A percentile compares a stretch with the other conserved stretches of the same genome.
Evolutionary conservation across 2,113 vertebrate species (phyloP).

Genomic region (Ondatra zibethicus): DNA sequence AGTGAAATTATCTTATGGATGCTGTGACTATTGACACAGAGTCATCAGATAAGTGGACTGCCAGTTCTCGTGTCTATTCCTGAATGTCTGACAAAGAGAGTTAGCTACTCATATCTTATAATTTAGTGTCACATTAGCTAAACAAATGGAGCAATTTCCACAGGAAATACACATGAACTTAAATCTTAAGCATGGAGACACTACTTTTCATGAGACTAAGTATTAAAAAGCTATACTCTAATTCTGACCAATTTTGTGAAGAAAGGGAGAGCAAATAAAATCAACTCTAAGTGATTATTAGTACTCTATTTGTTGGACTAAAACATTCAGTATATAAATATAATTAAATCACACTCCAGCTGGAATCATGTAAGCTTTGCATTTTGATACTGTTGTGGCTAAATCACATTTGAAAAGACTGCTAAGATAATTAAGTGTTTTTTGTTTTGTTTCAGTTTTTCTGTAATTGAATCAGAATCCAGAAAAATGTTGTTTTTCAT

Average conservation of each 20-base stretch:
- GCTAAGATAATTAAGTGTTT: slow-evolving; percentile 4
- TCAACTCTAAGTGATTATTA: not conserved
- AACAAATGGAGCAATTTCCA: slow-evolving; percentile 80
- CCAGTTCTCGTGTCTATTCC: slow-evolving; percentile 86
- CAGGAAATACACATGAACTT: slow-evolving; percentile 72
- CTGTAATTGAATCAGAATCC: not conserved
- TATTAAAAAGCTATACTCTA: slow-evolving; percentile 75
- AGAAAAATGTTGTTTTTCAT: not conserved
- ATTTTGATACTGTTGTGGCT: not conserved
- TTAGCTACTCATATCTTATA: slow-evolving; percentile 82
- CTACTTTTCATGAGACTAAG: slow-evolving; percentile 61
- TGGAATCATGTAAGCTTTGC: not conserved
- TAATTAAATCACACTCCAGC: not conserved
- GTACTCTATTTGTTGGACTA: not conserved
- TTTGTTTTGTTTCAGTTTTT: not conserved
- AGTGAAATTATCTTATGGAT: slow-evolving; percentile 67
- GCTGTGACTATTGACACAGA: slow-evolving; percentile 77
- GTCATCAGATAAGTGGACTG: slow-evolving; percentile 83
- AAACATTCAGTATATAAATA: not conserved
- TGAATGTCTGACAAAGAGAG: slow-evolving; percentile 80
- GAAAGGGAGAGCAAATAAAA: not conserved
- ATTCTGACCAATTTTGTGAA: slow-evolving; percentile 65
- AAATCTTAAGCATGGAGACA: slow-evolving; percentile 69
- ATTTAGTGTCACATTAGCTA: slow-evolving; percentile 77
- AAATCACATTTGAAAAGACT: not conserved